Percentiles rank a stretch among this genome's conserved stretches.
Evolutionary conservation across 2,113 vertebrate genomes (phyloP).

Genomic region (Stomatorhinus ivindoensis): DNA sequence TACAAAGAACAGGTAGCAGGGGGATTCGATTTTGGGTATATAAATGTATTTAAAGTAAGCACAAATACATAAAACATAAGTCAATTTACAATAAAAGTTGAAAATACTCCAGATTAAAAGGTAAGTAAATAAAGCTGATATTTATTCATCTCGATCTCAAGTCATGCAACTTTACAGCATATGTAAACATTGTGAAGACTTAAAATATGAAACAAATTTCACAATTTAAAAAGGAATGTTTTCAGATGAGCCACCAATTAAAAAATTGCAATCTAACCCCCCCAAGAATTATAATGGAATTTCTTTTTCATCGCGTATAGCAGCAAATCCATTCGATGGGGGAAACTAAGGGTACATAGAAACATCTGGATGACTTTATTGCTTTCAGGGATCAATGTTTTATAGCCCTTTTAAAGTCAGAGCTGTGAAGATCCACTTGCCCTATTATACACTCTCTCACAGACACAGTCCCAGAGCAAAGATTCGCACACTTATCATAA

Average conservation of each 20-base stretch:
- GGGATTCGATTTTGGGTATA: not conserved
- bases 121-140: conserved; percentile 23
- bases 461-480: conserved; percentile 17
- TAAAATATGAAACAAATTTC: conserved; percentile 12
- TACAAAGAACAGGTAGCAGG: not conserved
- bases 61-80: not conserved
- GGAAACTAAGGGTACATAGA: not conserved
- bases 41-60: conserved; percentile 1
- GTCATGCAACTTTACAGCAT: conserved; percentile 58
- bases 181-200: conserved; percentile 46
- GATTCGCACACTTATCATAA: conserved; percentile 19
- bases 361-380: conserved; percentile 6
- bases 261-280: conserved; percentile 30
- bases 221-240: conserved; percentile 52
- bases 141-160: conserved; percentile 31
- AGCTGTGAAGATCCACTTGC: not conserved
- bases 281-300: not conserved
- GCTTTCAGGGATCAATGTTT: conserved; percentile 10
- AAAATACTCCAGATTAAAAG: not conserved
- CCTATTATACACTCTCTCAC: not conserved
- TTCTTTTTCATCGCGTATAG: not conserved
- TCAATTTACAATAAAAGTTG: not conserved
- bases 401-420: not conserved
- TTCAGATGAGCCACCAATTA: conserved; percentile 42
- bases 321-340: not conserved